phyloP scores from a whole-genome alignment of 2,888 invertebrate genomes.

The Cheilosia vulpina region DNA sequence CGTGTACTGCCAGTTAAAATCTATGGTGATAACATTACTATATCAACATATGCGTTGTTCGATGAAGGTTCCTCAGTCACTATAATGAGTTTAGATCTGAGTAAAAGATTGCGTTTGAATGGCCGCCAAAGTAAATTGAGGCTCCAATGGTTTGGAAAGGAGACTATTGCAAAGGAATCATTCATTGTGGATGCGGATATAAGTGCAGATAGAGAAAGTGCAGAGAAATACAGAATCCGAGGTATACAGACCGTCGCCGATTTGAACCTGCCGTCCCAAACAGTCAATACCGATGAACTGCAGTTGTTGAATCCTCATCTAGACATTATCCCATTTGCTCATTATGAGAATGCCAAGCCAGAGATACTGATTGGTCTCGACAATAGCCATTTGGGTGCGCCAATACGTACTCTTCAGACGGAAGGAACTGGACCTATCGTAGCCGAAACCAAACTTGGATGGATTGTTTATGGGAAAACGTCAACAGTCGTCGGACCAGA shows the following conservation, averaged over 20 bases:
- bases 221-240: constrained; percentile 13
- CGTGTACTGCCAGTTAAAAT: constrained; percentile 51
- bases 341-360: constrained; percentile 27
- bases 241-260: constrained; percentile 45
- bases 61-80: constrained; percentile 58
- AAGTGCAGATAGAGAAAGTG: constrained; percentile 27
- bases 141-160: constrained; percentile 46
- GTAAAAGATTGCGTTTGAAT: constrained; percentile 9
- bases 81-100: constrained; percentile 37
- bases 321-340: not conserved
- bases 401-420: constrained; percentile 2
- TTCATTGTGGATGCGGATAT: constrained; percentile 30
- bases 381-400: constrained; percentile 26
- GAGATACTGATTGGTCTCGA: constrained; percentile 22
- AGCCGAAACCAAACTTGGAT: constrained; percentile 24
- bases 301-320: constrained; percentile 9
- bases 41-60: constrained; percentile 51
- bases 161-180: constrained; percentile 50
- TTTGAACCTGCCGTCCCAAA: constrained; percentile 60
- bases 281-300: constrained; percentile 41
- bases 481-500: constrained; percentile 2
- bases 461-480: constrained; percentile 6
- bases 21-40: constrained; percentile 26
- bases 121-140: constrained; percentile 45
- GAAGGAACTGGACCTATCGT: not conserved